Evolutionary conservation across 2,888 invertebrate species (phyloP).

Genomic region (Dendrolimus houi): DNA sequence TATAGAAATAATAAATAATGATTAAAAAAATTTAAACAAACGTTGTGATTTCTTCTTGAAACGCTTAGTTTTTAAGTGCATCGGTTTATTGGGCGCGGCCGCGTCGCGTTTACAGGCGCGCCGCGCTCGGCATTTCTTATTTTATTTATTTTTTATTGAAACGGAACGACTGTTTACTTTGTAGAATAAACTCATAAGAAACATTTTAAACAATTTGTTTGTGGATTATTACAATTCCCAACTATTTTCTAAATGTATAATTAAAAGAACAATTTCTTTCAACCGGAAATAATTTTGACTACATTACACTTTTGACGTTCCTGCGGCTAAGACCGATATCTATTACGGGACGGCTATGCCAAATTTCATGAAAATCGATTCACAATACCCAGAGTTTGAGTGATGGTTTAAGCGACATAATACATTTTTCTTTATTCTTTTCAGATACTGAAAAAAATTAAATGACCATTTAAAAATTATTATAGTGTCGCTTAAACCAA

Average conservation of each 20-base stretch:
- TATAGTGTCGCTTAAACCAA: too few relatives aligned
- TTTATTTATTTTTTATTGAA: constrained; percentile 60
- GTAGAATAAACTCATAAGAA: constrained; percentile 70
- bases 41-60: constrained; percentile 69
- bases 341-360: too few relatives aligned
- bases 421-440: too few relatives aligned
- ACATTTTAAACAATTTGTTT: constrained; percentile 56
- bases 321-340: too few relatives aligned
- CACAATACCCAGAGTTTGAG: too few relatives aligned
- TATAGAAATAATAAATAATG: constrained; percentile 78
- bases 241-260: constrained; percentile 2
- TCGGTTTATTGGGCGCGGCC: constrained; percentile 28
- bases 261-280: too few relatives aligned
- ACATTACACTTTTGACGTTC: too few relatives aligned
- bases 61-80: constrained; percentile 51
- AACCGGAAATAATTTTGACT: too few relatives aligned
- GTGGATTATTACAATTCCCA: constrained; percentile 39
- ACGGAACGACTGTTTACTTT: constrained; percentile 68
- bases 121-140: constrained; percentile 52
- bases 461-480: too few relatives aligned
- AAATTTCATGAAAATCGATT: too few relatives aligned
- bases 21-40: constrained; percentile 70
- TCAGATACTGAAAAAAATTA: too few relatives aligned
- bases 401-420: too few relatives aligned
- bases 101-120: constrained; percentile 30